phyloP scores from a whole-genome alignment of 2,888 invertebrate species.

The Leptodirus hochenwartii region DNA sequence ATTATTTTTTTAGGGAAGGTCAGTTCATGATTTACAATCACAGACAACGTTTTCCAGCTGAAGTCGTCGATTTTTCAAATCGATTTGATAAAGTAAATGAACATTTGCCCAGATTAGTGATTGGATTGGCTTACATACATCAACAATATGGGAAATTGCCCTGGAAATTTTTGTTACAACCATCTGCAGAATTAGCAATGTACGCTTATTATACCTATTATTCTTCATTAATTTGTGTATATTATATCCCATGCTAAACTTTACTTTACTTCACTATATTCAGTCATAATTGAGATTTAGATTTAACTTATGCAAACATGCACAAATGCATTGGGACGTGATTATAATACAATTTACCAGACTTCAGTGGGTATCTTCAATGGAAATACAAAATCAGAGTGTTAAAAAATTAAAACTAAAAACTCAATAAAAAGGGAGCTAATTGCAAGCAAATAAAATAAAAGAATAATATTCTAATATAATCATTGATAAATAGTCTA shows the following conservation, averaged over 20 bases:
- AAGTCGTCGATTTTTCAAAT: slow-evolving; percentile 34
- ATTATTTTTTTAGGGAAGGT: slow-evolving; percentile 49
- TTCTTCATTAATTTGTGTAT: neutral
- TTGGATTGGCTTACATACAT: slow-evolving; percentile 38
- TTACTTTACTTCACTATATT: too few relatives aligned
- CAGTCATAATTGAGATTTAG: too few relatives aligned
- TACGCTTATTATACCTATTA: slow-evolving; percentile 15
- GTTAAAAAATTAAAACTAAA: too few relatives aligned
- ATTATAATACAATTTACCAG: too few relatives aligned
- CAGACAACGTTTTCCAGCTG: slow-evolving; percentile 31
- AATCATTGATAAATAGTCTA: too few relatives aligned
- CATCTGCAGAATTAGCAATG: slow-evolving; percentile 37
- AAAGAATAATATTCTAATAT: too few relatives aligned
- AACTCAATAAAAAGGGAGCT: too few relatives aligned
- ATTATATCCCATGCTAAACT: slow-evolving; percentile 1
- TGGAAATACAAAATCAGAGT: too few relatives aligned
- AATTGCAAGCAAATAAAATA: too few relatives aligned
- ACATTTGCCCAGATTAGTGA: slow-evolving; percentile 28
- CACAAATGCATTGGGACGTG: too few relatives aligned
- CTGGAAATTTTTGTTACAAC: slow-evolving; percentile 40
- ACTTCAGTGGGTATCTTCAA: too few relatives aligned
- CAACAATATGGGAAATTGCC: slow-evolving; percentile 33
- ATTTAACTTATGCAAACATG: too few relatives aligned
- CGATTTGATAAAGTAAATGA: slow-evolving; percentile 9
- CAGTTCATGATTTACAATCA: slow-evolving; percentile 56